A percentile compares a stretch with the other conserved stretches of the same genome.
These are phyloP conservation scores for Tetramorium simillimum DNA, from an alignment of 1,140 invertebrate species.

Conservation along the genomic window DNA sequence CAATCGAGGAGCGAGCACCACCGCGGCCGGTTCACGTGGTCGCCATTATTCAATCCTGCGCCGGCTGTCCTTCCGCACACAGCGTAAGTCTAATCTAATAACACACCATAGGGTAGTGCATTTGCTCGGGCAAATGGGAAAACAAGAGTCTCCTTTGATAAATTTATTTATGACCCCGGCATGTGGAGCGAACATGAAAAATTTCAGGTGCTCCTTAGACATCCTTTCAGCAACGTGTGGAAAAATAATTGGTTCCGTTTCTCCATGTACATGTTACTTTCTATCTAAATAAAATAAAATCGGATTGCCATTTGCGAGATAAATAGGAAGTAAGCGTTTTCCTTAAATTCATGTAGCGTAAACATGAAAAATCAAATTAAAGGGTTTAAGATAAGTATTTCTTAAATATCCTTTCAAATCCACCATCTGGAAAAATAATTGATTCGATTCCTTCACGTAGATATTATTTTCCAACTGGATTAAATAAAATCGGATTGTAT, in stretches of 20 bases:
- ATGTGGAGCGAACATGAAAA: neutral
- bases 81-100: conserved; percentile 41
- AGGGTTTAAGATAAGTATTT: neutral
- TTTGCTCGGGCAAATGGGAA: conserved; percentile 1
- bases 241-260: neutral
- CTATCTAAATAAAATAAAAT: neutral
- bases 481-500: neutral
- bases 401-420: neutral
- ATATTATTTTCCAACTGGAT: neutral
- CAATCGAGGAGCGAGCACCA: conserved; percentile 50
- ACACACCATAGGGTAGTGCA: neutral
- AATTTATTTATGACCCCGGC: conserved; percentile 11
- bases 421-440: neutral
- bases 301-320: neutral
- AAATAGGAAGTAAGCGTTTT: neutral
- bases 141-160: conserved; percentile 30
- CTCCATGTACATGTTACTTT: neutral
- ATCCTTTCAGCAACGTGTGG: neutral
- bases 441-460: neutral
- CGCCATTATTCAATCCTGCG: conserved; percentile 52
- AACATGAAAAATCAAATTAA: neutral
- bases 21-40: conserved; percentile 48
- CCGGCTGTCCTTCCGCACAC: conserved; percentile 25
- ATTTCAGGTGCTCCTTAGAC: neutral
- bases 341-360: neutral